Base-by-base conservation (phyloP, 2,888 invertebrate species). In the Thereva nobilitata region DNA sequence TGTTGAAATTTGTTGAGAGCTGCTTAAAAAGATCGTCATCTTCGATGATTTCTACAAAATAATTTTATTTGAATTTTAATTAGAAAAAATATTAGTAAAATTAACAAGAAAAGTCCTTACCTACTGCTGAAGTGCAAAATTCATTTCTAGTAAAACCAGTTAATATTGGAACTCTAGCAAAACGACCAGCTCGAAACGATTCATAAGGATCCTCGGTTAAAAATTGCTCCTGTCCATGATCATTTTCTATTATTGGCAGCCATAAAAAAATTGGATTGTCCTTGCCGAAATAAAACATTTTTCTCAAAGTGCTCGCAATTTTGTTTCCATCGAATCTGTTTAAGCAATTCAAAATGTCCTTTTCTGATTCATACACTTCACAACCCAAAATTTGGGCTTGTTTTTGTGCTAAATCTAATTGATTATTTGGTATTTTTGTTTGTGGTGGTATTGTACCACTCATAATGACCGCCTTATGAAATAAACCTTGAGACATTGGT, bases 381-480 rank as follows among this genome's bases (percentile, higher is more conserved):
- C 85, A 85, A n/a, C 77, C 79, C 0, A 85, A 73, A 6, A 82
- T 66, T 66, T 76, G 74, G 0, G 84, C 84, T 71, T 84, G 82
- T 71, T 79, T 83, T 42, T 78, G 78, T 0, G 84, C 83, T 23
- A 85, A 70, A 56, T 81, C 73, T 9, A 78, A 71, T 73, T 85
- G 85, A 59, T 83, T 73, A 4, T 73, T 73, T 0, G 80, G 79
- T 7, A 83, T 75, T 52, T 53, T 42, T 0, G 68, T 70, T 63
- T 76, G 76, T 0, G 76, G 75, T 10, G 75, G 73, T 50, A 67
- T 77, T 4, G 75, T 67, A 8, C 84, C 84, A 70, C 86, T 85
- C 81, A 83, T 82, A 4, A 83, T 80, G 35, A 85, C 83, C 0
- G 82, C 85, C 71, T 81, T 80, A 63, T 86, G 84, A 71, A 86